Conservation (phyloP, 2,113 vertebrate species). For the Antechinus stuartii region DNA sequence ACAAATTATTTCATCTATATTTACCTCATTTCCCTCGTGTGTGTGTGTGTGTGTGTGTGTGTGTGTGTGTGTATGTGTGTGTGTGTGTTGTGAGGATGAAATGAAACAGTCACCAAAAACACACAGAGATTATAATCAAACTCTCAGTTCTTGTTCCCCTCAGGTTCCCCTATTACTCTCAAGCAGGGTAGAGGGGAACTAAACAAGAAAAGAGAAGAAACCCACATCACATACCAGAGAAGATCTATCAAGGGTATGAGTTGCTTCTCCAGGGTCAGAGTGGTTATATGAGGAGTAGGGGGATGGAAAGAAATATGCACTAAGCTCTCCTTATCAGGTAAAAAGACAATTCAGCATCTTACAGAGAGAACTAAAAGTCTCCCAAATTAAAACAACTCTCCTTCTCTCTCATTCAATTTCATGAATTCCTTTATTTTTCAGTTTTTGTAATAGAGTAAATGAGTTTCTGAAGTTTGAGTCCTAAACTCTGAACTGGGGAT, state of each 20-base stretch:
- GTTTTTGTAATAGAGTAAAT: constrained; percentile 17
- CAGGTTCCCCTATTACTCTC: not conserved
- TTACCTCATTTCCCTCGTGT: too few species aligned
- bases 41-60: too few species aligned
- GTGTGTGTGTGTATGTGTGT: too few species aligned
- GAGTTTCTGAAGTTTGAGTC: constrained; percentile 24
- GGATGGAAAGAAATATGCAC: constrained; percentile 55
- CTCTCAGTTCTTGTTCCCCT: constrained; percentile 70
- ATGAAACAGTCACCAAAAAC: constrained; percentile 71
- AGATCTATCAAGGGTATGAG: constrained; percentile 80
- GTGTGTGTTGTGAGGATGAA: too few species aligned
- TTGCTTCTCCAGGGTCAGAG: constrained; percentile 76
- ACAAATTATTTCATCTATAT: too few species aligned
- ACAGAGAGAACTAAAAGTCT: not conserved
- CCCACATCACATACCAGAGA: constrained; percentile 84
- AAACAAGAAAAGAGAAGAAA: constrained; percentile 71
- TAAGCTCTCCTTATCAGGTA: constrained; percentile 32
- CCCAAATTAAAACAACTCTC: not conserved
- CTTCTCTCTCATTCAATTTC: not conserved
- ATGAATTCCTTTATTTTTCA: constrained; percentile 52
- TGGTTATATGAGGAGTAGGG: constrained; percentile 33
- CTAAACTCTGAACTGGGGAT: constrained; percentile 2
- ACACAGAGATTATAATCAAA: constrained; percentile 85
- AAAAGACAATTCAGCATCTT: constrained; percentile 8
- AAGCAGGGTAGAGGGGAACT: constrained; percentile 57